phyloP scores from a whole-genome alignment of 2,113 vertebrate species.

The Anguilla japonica region DNA sequence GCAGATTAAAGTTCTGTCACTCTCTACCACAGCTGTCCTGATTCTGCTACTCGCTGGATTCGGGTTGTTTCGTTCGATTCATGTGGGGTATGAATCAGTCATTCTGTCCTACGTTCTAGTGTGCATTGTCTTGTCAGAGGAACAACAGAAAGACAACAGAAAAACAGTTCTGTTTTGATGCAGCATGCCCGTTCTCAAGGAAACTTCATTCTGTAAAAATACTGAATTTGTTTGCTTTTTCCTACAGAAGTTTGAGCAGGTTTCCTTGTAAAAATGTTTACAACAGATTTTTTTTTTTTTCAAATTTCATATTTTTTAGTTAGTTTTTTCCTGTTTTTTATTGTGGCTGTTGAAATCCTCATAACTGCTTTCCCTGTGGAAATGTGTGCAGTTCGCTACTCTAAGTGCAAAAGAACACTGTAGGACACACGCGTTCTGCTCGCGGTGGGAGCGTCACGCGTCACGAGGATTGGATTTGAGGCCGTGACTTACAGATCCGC shows the following conservation, averaged over 20 bases:
- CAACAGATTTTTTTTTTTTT: too few species aligned
- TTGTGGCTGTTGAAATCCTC: not conserved
- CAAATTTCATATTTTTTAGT: too few species aligned
- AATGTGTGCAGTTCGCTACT: not conserved
- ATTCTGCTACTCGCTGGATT: not conserved
- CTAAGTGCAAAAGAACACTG: not conserved
- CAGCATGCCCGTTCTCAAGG: not conserved
- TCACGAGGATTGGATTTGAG: not conserved
- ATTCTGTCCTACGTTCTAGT: not conserved
- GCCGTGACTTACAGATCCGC: too few species aligned
- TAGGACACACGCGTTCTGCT: too few species aligned
- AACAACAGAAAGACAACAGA: not conserved
- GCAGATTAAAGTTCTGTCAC: not conserved
- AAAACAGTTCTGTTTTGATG: not conserved
- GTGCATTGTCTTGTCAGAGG: not conserved
- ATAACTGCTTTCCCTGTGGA: too few species aligned
- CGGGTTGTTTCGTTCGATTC: not conserved
- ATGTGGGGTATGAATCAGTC: not conserved
- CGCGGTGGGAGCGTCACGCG: too few species aligned
- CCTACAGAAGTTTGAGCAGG: not conserved
- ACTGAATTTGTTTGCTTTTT: not conserved
- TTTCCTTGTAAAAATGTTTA: not conserved
- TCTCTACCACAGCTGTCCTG: not conserved
- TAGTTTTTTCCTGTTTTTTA: not conserved
- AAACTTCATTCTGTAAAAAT: not conserved